Percentiles rank a stretch among this genome's conserved stretches.
phyloP scores from a whole-genome alignment of 2,113 vertebrate species.

The Melanocharis versteri region DNA sequence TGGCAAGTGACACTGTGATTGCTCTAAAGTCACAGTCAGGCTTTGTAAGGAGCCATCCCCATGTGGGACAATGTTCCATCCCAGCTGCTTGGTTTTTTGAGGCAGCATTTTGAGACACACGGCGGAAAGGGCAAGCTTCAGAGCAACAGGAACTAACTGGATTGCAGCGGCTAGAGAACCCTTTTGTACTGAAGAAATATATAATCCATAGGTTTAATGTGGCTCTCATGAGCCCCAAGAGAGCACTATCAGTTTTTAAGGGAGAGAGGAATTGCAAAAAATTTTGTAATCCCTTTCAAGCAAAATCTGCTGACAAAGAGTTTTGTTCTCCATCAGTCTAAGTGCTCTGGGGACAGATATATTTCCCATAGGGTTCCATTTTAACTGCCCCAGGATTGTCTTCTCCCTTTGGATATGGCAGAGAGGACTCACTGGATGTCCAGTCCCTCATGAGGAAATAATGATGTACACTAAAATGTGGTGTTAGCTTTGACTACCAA shows the following conservation, averaged over 20 bases:
- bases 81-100: neutral
- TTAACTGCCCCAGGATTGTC: neutral
- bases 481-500: neutral
- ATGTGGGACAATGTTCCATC: neutral
- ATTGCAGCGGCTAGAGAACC: neutral
- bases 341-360: neutral
- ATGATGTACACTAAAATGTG: neutral
- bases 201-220: neutral
- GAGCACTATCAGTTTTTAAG: slow-evolving; percentile 3
- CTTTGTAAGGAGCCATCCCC: neutral
- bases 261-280: neutral
- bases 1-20: neutral
- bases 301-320: slow-evolving; percentile 11
- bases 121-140: neutral
- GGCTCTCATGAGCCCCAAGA: neutral
- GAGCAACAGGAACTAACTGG: neutral
- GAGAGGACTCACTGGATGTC: neutral
- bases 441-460: neutral
- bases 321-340: neutral
- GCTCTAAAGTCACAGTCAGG: neutral
- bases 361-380: neutral
- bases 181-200: neutral
- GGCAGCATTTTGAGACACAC: neutral
- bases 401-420: neutral
- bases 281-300: neutral